Evolutionary conservation across 1,140 invertebrate genomes (phyloP), one percentile per base, ranked within the genome.

Genomic region (Cydia fagiglandana): DNA sequence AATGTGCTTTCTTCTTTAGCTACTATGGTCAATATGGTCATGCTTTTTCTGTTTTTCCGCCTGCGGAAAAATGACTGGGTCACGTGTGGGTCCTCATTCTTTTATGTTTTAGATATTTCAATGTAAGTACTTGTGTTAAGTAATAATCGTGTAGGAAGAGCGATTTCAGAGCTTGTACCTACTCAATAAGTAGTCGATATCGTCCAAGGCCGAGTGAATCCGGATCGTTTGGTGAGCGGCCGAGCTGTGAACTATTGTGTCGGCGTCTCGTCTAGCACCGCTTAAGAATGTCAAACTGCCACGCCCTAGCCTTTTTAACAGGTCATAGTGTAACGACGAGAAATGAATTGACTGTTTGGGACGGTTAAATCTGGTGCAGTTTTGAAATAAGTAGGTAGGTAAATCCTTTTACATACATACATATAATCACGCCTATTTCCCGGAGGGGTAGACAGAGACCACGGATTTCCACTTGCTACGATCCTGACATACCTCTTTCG

Each of bases 241-340:
- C 88, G 84, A 89, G 88, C 90, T 89, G 84, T 92, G 90, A 92
- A 91, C 90, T 90, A 90, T 89, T 85, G 81, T 86, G 83, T 86
- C 80, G 78, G 82, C 83, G 79, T 47, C 77, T 85, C 56, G 56
- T 61, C 56, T 61, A 61, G 56, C 56, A 20, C 56, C 56, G 17
- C 56, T 61, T 61, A 89, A 87, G 88, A 87, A 91, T 91, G 90
- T 90, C 88, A 90, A 79, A 84, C 81, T 76, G 77, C 79, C 88
- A 86, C 88, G 85, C 90, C 89, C 73, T 77, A 76, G 77, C 77
- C 75, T 80, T 85, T 83, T 78, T 64, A 28, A 64, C 24, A 75
- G 82, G 85, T 86, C 80, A 84, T 76, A 84, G 80, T 83, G 81
- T 73, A 81, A 68, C 28, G 17, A 24, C 20, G 56, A 24, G 20